Percentiles rank a stretch among this genome's conserved stretches.
These are phyloP conservation scores for Cryptosula pallasiana DNA, from an alignment of 2,888 invertebrate genomes.

Conservation along the genomic window DNA sequence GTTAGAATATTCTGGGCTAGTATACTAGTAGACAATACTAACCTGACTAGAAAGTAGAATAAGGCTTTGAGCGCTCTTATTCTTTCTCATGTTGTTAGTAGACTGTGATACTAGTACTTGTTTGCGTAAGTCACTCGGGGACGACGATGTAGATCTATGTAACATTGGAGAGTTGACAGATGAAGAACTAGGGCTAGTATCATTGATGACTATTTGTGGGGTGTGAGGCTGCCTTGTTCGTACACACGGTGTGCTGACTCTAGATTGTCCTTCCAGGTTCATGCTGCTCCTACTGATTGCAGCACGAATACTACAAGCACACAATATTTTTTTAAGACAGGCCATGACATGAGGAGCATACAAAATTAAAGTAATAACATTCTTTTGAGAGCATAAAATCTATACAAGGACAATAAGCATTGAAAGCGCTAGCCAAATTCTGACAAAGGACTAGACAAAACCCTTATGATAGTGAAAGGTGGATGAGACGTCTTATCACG, in stretches of 20 bases:
- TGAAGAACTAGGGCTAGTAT: not conserved
- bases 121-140: not conserved
- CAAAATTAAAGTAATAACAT: too few species aligned
- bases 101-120: slow-evolving; percentile 15
- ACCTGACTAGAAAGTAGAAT: not conserved
- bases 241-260: not conserved
- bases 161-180: not conserved
- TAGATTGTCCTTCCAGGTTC: not conserved
- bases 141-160: not conserved
- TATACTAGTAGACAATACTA: too few species aligned
- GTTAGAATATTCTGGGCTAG: too few species aligned
- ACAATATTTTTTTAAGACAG: too few species aligned
- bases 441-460: too few species aligned
- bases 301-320: not conserved
- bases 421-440: too few species aligned
- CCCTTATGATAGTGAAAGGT: too few species aligned
- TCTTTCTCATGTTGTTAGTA: not conserved
- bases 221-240: not conserved
- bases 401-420: too few species aligned
- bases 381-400: too few species aligned
- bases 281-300: not conserved
- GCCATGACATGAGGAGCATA: too few species aligned
- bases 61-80: not conserved
- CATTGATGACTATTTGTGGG: not conserved
- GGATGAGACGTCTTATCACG: too few species aligned